Evolutionary conservation across 2,888 invertebrate genomes (phyloP), one percentile per base, ranked within the genome.

Genomic region (Phaonia tiefii): DNA sequence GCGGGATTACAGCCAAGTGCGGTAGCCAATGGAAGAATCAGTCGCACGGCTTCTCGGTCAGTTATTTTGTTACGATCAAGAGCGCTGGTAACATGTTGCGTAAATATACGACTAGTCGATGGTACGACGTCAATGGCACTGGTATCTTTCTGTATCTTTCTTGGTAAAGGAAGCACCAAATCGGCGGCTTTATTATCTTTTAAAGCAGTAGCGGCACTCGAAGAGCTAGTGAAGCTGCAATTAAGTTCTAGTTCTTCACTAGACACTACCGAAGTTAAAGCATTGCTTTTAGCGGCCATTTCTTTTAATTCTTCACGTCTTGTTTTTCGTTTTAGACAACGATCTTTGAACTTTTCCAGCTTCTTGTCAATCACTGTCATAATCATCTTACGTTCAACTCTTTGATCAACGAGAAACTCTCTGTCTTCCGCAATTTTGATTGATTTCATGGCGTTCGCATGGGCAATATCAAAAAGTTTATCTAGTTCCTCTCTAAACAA

Each of bases 1-100:
- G 13, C 44, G n/a, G 44, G 44, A 44, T 44, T 39, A 63, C 42
- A 63, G 17, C 44, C 44, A 46, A 46, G 49, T 49, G 60, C 63
- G 20, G 67, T 67, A 67, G 73, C 46, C 39, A 67, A 67, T 39
- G 49, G 49, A 46, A 69, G 58, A 54, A 75, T 69, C 25, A 69
- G 58, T 69, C 67, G 67, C 75, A 77, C 56, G 26, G 56, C 72
- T 72, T 58, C 67, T 66, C 44, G 10, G 44, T 44, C 13, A n/a
- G 44, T 44, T 44, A 44, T 44, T 44, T 44, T 44, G 44, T 44
- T 44, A 44, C 44, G 44, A 44, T 44, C 44, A 10, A 44, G 44
- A 44, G 44, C 44, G 44, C 44, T 44, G 44, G 44, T 44, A 44
- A 44, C 44, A 44, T 44, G 44, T 44, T 44, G 44, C 8, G 31